Evolutionary conservation across 2,888 invertebrate species (phyloP), one percentile per base, ranked within the genome.

Genomic region (Thymelicus lineola): DNA sequence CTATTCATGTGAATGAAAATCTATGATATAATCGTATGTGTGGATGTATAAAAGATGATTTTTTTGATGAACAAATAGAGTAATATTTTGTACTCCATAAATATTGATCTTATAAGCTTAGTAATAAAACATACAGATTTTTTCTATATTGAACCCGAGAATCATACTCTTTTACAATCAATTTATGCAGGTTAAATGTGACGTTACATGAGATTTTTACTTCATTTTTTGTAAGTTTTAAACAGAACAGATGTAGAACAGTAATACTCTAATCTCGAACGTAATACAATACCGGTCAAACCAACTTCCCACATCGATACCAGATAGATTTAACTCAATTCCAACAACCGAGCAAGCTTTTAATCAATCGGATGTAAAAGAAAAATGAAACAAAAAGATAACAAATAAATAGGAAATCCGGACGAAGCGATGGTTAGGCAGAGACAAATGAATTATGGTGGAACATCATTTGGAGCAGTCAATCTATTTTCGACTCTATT

Each of bases 351-450:
- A n/a, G 48, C 48, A 62, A 62, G 62, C 62, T 62, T 62, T 62
- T 62, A 62, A 48, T 48, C 45, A 62, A 62, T 62, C 62, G 48
- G 62, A 62, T 62, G 48, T 48, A 62, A 62, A 62, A 35, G 15
- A 61, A 45, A 55, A 55, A 55, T 35, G 46, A 60, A 60, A 46
- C 42, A 46, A 62, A 62, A 62, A 48, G 48, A 62, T 60, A 62
- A 62, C 48, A 62, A 62, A 48, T 15, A 62, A 62, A 36, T n/a
- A 35, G 62, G 62, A 62, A 48, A 48, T 62, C 62, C 48, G 35
- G 35, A 35, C 35, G 61, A 20, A 14, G 55, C 42, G 42, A 42
- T 42, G 59, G 59, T 42, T 61, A 48, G 46, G 17, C 38, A 57
- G 36, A 61, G 46, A 61, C 28, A 61, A 61, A 61, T 61, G 48